Base-by-base conservation (phyloP, 2,113 vertebrate genomes). In the Chaetura pelagica region DNA sequence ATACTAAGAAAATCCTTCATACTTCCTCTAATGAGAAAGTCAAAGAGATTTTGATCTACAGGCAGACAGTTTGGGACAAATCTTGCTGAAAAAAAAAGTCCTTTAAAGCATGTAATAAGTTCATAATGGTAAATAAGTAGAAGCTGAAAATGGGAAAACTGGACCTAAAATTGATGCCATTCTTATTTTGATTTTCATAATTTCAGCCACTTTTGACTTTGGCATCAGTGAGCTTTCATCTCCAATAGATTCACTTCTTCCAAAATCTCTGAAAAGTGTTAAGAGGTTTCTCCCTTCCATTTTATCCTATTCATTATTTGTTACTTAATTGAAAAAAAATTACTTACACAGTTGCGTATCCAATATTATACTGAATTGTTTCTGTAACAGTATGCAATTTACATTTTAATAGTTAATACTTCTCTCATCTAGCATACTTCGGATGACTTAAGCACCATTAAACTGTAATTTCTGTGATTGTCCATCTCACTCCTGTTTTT, bases 31-130 rank as follows among this genome's bases (percentile, higher is more conserved):
- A 52, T 26, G 11, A 68, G 58, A 86, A 83, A 44, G 27, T 64
- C 23, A 38, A 32, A 46, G 13, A 57, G 3, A 42, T 68, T 85
- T 67, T 85, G 22, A 61, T 21, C 15, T 44, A 68, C 4, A 46
- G 8, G 4, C 44, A 51, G 2, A 10, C 21, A 10, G 7, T 63
- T n/a, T 63, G 20, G 20, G 7, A 75, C 8, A 75, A 75, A 26
- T 23, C 42, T 5, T 52, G 22, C 7, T 15, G 7, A 32, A 12
- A 44, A 30, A 23, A 35, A 14, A 3, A 0, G 4, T 54, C 2
- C 21, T 49, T 92, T 77, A 72, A 71, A 52, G 4, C 21, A 52
- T 6, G 2, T 61, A 5, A n/a, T 54, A 80, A 32, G 21, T 54
- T 54, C 11, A 9, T 38, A 78, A 40, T 6, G 4, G 10, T 18